Evolutionary conservation across 1,140 invertebrate genomes (phyloP), one percentile per base, ranked within the genome.

Genomic region (Gryon sp.): DNA sequence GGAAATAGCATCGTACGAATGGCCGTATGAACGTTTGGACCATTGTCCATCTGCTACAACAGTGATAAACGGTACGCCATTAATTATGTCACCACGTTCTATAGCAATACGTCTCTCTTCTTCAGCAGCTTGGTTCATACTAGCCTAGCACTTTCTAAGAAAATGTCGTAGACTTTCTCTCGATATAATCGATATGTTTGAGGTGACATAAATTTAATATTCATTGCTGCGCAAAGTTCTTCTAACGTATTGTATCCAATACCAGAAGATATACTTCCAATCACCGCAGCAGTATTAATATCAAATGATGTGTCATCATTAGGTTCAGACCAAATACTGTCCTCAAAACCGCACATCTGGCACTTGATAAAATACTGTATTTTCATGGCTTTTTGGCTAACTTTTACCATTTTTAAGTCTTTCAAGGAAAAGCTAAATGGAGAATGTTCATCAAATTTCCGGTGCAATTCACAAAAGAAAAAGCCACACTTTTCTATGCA

Each of bases 31-130:
- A 36, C 85, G 52, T 52, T 82, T 85, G 0, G 38, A 41, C 82
- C 84, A 88, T 9, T 36, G 62, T 26, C 82, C 83, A 63, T 88
- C 86, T 4, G 63, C 79, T 15, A 80, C 41, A 6, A 88, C 84
- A 4, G 59, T 52, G 18, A 84, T 84, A 11, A 26, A 77, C 2
- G 80, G 80, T 38, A 80, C 59, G 6, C 80, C 78, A 28, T 84
- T 63, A 19, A 55, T 68, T 38, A 79, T 38, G 48, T 77, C 41
- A 5, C 72, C 79, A 30, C 69, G 34, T 28, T 80, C 20, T 20
- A 78, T 76, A 7, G 85, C 84, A 11, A 81, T 15, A 18, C 62
- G 24, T 41, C 28, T 53, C 79, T 87, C 84, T 62, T 80, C 48
- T 72, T 82, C 53, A 9, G 73, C 85, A 7, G 84, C 83, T 66